Percentiles rank a stretch among this genome's conserved stretches.
These are phyloP conservation scores for Calameuta idolon DNA, from an alignment of 2,888 invertebrate genomes.

Conservation along the genomic window DNA sequence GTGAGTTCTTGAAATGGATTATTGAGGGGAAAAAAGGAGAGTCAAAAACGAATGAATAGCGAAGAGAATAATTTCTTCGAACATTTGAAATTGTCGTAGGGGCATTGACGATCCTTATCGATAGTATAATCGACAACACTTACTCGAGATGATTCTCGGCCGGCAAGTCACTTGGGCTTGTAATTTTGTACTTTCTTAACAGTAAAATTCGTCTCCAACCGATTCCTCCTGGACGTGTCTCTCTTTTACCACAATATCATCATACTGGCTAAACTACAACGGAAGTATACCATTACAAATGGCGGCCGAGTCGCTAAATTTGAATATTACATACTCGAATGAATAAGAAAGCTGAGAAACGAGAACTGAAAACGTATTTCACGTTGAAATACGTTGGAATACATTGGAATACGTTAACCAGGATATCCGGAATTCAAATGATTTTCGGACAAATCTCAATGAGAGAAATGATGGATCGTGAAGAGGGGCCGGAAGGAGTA, in stretches of 20 bases:
- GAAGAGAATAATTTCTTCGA: not conserved
- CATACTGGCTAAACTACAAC: not conserved
- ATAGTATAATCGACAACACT: not conserved
- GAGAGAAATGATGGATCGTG: not conserved
- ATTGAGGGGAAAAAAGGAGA: not conserved
- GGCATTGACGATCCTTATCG: not conserved
- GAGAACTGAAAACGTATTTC: not conserved
- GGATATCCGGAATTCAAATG: not conserved
- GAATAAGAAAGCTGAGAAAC: not conserved
- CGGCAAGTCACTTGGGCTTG: not conserved
- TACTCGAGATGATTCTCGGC: not conserved
- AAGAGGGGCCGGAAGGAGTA: not conserved
- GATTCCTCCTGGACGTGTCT: slow-evolving; percentile 1
- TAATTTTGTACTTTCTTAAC: slow-evolving; percentile 43
- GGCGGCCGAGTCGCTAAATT: not conserved
- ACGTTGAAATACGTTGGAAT: not conserved
- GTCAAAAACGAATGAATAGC: not conserved
- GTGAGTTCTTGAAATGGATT: not conserved
- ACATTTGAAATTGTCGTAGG: not conserved
- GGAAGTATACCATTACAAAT: not conserved
- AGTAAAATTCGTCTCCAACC: slow-evolving; percentile 25
- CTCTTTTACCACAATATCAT: not conserved
- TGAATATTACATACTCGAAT: not conserved
- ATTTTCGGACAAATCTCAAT: not conserved
- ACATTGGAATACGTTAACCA: not conserved